A percentile compares a stretch with the other conserved stretches of the same genome.
Evolutionary conservation across 2,113 vertebrate genomes (phyloP).

Genomic region (Triplophysa tibetana): DNA sequence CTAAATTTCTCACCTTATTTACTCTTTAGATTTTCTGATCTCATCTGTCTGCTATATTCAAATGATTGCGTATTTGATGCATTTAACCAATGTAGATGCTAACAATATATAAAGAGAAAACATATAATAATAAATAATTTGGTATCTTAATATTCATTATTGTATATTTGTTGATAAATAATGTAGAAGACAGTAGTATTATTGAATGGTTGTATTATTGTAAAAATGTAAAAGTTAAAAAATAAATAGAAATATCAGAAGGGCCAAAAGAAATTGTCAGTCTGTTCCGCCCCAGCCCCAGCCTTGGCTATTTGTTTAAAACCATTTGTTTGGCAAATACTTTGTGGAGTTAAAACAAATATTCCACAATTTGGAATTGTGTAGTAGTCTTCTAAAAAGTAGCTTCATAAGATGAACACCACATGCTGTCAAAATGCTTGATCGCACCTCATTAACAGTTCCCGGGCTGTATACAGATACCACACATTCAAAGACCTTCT

Average conservation of each 20-base stretch:
- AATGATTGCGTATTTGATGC: not conserved
- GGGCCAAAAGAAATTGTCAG: not conserved
- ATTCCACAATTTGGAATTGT: not conserved
- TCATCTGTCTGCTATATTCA: not conserved
- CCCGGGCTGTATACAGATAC: not conserved
- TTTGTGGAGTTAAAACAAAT: conserved; percentile 42
- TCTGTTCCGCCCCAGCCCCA: not conserved
- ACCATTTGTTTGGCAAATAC: conserved; percentile 59
- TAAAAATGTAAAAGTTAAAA: not conserved
- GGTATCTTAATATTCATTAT: not conserved
- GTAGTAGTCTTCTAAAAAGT: not conserved
- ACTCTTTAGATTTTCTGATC: not conserved
- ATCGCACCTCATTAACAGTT: conserved; percentile 3
- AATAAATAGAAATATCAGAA: not conserved
- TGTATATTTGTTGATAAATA: not conserved
- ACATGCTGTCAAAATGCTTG: not conserved
- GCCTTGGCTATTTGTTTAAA: conserved; percentile 20
- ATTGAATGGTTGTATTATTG: not conserved
- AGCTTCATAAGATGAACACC: not conserved
- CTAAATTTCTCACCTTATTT: conserved; percentile 36
- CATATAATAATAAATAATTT: no score
- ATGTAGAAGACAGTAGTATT: no score
- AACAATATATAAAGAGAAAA: not conserved
- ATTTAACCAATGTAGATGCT: no score
- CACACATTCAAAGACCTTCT: conserved; percentile 2